phyloP scores from a whole-genome alignment of 2,888 invertebrate species.

The Drosophila subquinaria region DNA sequence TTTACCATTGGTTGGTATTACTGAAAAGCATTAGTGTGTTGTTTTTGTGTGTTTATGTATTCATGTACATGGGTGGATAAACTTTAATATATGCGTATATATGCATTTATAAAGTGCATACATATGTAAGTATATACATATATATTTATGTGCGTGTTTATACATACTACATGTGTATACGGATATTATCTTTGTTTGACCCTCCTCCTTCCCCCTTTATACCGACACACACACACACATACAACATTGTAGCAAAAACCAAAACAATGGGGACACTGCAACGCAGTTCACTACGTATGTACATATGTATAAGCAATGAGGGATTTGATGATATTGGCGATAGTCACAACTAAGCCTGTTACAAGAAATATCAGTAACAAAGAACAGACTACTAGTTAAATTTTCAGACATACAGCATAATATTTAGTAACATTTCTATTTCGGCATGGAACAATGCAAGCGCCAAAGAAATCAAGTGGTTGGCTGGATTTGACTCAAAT shows the following conservation, averaged over 20 bases:
- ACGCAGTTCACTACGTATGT: slow-evolving; percentile 41
- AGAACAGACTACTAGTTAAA: too few relatives aligned
- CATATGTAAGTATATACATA: slow-evolving; percentile 19
- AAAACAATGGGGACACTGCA: slow-evolving; percentile 20
- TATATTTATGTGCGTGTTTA: slow-evolving; percentile 11
- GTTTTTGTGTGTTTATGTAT: neutral
- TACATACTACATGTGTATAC: slow-evolving; percentile 4
- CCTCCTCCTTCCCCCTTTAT: slow-evolving; percentile 3
- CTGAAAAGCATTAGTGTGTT: slow-evolving; percentile 1
- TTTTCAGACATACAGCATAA: too few relatives aligned
- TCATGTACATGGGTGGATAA: slow-evolving; percentile 7
- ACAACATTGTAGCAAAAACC: slow-evolving; percentile 23
- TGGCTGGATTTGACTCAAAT: too few relatives aligned
- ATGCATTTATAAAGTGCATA: slow-evolving; percentile 16
- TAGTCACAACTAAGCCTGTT: neutral
- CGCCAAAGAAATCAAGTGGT: too few relatives aligned
- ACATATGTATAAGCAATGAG: neutral
- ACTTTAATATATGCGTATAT: slow-evolving; percentile 6
- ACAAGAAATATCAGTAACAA: neutral
- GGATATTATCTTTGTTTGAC: slow-evolving; percentile 28
- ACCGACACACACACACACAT: slow-evolving; percentile 2
- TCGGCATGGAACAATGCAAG: too few relatives aligned
- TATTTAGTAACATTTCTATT: too few relatives aligned
- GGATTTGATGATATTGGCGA: neutral
- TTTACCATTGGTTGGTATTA: slow-evolving; percentile 25